These are phyloP conservation scores for Pyrgus malvae DNA, from an alignment of 2,888 invertebrate species.

Conservation along the genomic window DNA sequence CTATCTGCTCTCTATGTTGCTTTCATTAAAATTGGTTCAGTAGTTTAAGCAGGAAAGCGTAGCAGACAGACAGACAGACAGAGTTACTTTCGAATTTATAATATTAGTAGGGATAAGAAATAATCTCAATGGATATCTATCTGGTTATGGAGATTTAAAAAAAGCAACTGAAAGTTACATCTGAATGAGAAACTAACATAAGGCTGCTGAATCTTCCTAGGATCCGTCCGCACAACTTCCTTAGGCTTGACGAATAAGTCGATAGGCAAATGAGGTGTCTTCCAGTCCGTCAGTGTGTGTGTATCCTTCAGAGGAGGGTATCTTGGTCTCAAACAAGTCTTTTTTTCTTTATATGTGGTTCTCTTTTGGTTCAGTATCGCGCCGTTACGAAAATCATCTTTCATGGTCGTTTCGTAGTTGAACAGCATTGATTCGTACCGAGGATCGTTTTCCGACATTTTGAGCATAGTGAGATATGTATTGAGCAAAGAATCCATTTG, in stretches of 20 bases:
- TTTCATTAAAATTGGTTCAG: too few species aligned
- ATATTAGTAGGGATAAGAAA: too few species aligned
- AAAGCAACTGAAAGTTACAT: too few species aligned
- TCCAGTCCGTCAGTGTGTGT: conserved; percentile 45
- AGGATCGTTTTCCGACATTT: conserved; percentile 27
- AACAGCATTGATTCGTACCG: conserved; percentile 41
- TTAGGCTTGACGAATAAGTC: conserved; percentile 40
- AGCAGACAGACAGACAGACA: too few species aligned
- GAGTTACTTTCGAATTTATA: too few species aligned
- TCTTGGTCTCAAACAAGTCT: conserved; percentile 23
- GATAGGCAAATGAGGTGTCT: conserved; percentile 37
- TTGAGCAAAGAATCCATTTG: conserved; percentile 10
- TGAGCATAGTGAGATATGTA: conserved; percentile 6
- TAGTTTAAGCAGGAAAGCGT: too few species aligned
- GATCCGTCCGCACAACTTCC: conserved; percentile 41
- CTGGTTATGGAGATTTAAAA: too few species aligned
- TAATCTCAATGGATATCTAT: too few species aligned
- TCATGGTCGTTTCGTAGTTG: conserved; percentile 40
- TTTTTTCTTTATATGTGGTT: conserved; percentile 38
- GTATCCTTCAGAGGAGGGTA: conserved; percentile 40
- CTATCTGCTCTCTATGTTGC: too few species aligned
- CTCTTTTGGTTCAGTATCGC: conserved; percentile 28
- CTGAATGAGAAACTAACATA: conserved; percentile 38
- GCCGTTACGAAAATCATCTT: conserved; percentile 36
- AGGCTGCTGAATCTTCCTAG: conserved; percentile 38